Base-by-base conservation (phyloP, 2,888 invertebrate species). In the Sepioteuthis lessoniana region DNA sequence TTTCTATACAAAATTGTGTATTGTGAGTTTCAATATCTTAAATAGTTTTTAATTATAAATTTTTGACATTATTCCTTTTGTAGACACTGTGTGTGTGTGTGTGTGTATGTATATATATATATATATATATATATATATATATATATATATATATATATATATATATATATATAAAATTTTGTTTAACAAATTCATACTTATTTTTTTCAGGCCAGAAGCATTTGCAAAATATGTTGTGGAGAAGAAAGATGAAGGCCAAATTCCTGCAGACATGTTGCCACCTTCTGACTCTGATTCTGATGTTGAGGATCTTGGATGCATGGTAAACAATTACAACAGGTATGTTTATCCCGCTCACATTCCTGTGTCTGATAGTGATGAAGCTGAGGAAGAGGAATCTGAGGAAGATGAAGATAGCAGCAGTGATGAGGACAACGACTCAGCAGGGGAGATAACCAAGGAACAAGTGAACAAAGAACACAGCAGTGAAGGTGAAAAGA, bases 241-340 rank as follows among this genome's bases (percentile, higher is more conserved):
- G 21, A 94, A 94, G 55, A 95, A 95, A 47, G 93, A 94, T 55
- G 94, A 95, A n/a, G 94, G 95, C 35, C 95, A 96, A 95, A 96
- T 97, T 90, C 96, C 96, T 19, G 95, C 96, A 60, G 96, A 97
- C 93, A 95, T 97, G 96, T 95, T 97, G 90, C 97, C 97, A 4
- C 97, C 97, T 0, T 96, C 96, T 95, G 96, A 95, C 93, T 95
- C 95, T 21, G 96, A 95, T 92, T 95, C 95, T 19, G 95, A 95
- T 60, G 95, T 94, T 31, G 96, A 96, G 90, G 94, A 95, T 35
- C 94, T 95, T 28, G 95, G 94, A 3, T 95, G 95, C 90, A 94
- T 95, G 94, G 95, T 96, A 28, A 95, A 95, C n/a, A 96, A 96
- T 94, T 94, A 95, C 37, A 96, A 96, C 94, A 95, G 96, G 94